These are phyloP conservation scores for Pinctada fucata DNA, from an alignment of 2,888 invertebrate species.

Conservation along the genomic window DNA sequence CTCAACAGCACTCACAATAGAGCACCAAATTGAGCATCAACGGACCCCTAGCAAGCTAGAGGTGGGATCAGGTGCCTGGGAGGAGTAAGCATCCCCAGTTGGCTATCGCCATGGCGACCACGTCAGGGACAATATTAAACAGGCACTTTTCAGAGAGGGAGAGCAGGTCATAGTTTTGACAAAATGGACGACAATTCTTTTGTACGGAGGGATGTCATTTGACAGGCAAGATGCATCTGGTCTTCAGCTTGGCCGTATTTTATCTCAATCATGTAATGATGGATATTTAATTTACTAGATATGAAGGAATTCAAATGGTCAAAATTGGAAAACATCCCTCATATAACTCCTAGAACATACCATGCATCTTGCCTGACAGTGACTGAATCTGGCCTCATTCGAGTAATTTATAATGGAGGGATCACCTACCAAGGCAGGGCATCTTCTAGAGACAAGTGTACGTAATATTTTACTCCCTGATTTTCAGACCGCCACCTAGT, in stretches of 20 bases:
- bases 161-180: background rate
- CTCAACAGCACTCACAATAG: too few species aligned
- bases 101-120: too few species aligned
- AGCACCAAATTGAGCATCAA: too few species aligned
- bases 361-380: background rate
- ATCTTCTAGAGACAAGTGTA: too few species aligned
- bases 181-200: background rate
- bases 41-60: too few species aligned
- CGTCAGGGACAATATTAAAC: background rate
- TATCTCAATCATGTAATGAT: background rate
- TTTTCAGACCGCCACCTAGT: too few species aligned
- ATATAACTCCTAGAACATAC: background rate
- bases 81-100: too few species aligned
- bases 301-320: background rate
- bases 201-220: background rate
- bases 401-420: slow-evolving; percentile 1
- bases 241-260: background rate
- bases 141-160: background rate
- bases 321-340: background rate
- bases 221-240: slow-evolving; percentile 3
- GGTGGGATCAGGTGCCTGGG: too few species aligned
- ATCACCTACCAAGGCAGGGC: background rate
- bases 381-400: background rate
- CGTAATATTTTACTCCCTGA: too few species aligned
- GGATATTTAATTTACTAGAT: background rate